Evolutionary conservation across 2,113 vertebrate genomes (phyloP).

Genomic region (Pyxicephalus adspersus): DNA sequence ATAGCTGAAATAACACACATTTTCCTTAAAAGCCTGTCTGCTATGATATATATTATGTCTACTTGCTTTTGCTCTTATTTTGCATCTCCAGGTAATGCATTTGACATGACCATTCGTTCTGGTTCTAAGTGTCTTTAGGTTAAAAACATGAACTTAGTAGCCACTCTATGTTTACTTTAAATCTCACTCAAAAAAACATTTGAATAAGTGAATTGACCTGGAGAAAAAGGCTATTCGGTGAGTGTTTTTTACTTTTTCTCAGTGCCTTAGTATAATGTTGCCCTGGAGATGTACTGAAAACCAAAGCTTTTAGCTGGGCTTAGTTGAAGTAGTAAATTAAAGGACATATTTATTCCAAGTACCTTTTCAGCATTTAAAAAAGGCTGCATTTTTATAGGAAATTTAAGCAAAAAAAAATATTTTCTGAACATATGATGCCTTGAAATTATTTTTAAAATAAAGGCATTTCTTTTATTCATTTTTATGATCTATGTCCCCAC

Average conservation of each 20-base stretch:
- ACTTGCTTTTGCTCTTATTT: too few relatives aligned
- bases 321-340: neutral
- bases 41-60: too few relatives aligned
- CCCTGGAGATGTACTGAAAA: constrained; percentile 23
- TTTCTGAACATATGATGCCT: too few relatives aligned
- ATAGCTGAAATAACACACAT: too few relatives aligned
- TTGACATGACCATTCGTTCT: too few relatives aligned
- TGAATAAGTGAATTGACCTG: neutral
- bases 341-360: constrained; percentile 19
- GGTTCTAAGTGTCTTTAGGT: neutral
- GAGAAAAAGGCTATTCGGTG: neutral
- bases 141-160: neutral
- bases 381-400: too few relatives aligned
- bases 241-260: constrained; percentile 2
- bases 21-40: too few relatives aligned
- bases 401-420: too few relatives aligned
- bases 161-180: neutral
- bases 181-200: neutral
- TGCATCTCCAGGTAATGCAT: too few relatives aligned
- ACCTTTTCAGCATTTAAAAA: neutral
- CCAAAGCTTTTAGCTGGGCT: constrained; percentile 20
- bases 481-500: too few relatives aligned
- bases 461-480: too few relatives aligned
- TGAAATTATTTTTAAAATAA: too few relatives aligned
- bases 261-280: neutral